Base-by-base conservation (phyloP, 1,140 invertebrate species). In the Drosophila nannoptera region DNA sequence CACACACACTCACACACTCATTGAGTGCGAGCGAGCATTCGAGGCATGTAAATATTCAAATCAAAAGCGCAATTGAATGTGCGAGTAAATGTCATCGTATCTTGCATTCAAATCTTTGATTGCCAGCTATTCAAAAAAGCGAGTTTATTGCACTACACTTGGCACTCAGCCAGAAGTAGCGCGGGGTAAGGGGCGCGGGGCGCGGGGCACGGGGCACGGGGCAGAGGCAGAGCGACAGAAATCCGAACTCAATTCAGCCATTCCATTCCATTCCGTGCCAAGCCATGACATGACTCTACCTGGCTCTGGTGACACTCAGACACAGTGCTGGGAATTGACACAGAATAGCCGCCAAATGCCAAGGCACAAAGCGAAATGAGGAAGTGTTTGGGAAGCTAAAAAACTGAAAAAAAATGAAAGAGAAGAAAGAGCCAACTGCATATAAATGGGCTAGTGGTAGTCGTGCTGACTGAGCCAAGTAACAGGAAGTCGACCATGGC, bases 51-150 rank as follows among this genome's bases (percentile, higher is more conserved):
- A 83, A 84, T 83, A 86, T 86, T 86, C 80, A 84, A 84, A 84
- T 84, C 73, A 84, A 84, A 84, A 84, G 80, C 80, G 77, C 81
- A 84, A 83, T 83, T 83, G 76, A 83, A 78, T 87, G 77, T 82
- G 77, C 78, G 75, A 82, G 78, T 83, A 86, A 87, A 87, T 87
- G 82, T 87, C 82, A 87, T 87, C 82, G 83, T 87, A 87, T 87
- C 83, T 87, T 48, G 73, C 83, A 87, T 87, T 87, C 78, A 82
- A 77, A 87, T 87, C 83, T 87, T 87, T 87, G 83, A 87, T 87
- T 87, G 83, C 83, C 78, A 87, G 70, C 76, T 80, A 87, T 87
- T 87, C 83, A 84, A 69, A 54, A 83, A 62, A 74, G 70, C 66
- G 75, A 72, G 81, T 84, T 84, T 84, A 84, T 84, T 84, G 81